phyloP scores from a whole-genome alignment of 2,113 vertebrate species.

The Nyctereutes procyonoides region DNA sequence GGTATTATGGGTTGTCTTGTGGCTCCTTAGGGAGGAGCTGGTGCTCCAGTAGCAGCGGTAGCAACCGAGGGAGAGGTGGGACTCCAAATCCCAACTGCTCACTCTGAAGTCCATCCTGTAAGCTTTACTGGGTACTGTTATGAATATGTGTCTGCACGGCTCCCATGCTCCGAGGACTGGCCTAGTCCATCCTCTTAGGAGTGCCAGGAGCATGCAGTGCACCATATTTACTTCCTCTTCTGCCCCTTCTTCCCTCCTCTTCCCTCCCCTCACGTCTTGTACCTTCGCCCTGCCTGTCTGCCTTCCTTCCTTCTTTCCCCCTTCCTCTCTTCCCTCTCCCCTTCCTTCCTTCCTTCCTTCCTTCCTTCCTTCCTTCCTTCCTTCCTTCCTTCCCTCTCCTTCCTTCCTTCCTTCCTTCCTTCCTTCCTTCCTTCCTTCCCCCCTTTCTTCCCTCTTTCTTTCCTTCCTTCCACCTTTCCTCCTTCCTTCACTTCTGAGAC shows the following conservation, averaged over 20 bases:
- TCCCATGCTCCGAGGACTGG: fast-evolving
- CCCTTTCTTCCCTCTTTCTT: fast-evolving
- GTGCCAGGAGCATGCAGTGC: no score
- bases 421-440: not conserved
- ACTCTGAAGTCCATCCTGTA: not conserved
- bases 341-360: not conserved
- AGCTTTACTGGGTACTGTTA: not conserved
- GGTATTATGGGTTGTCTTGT: fast-evolving
- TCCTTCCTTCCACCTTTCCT: no score
- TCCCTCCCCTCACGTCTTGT: no score
- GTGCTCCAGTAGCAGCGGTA: fast-evolving
- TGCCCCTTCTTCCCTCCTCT: not conserved
- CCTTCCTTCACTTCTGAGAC: not conserved
- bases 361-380: no score
- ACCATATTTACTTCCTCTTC: not conserved
- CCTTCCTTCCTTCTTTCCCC: not conserved
- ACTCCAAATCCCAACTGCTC: not conserved
- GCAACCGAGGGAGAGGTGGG: not conserved
- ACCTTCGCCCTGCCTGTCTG: no score
- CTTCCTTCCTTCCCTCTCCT: no score
- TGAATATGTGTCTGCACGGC: fast-evolving
- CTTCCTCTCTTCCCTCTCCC: no score
- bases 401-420: no score
- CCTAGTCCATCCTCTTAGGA: not conserved
- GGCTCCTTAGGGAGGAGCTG: not conserved